Conservation (phyloP, 35 echinoderm and acorn worm species). For the Ophiothrix spiculata region DNA sequence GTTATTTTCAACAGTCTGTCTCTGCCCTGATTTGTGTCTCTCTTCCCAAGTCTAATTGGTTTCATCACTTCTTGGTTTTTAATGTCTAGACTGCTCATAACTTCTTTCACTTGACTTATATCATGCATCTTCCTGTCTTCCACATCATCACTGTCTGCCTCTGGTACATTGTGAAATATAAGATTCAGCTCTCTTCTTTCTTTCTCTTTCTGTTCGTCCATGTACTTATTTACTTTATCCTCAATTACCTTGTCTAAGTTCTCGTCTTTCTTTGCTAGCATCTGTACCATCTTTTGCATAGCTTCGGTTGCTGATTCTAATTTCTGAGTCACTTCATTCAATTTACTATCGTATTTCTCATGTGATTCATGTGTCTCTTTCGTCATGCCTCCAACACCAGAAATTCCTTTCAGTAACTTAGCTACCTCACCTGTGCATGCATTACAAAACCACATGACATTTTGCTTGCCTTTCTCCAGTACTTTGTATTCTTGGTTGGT, state of each 20-base stretch:
- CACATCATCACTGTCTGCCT: neutral
- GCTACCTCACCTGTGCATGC: neutral
- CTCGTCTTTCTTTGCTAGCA: neutral
- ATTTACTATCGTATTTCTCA: neutral
- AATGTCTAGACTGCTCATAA: neutral
- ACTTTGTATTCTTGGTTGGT: conserved; percentile 27
- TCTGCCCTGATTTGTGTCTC: neutral
- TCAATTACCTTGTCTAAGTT: neutral
- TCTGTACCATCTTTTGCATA: neutral
- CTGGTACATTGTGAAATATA: conserved; percentile 1
- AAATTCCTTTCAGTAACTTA: neutral
- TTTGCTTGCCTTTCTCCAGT: neutral
- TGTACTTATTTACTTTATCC: neutral
- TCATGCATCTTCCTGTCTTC: neutral
- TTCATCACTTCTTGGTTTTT: neutral
- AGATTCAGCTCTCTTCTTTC: neutral
- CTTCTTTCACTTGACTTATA: neutral
- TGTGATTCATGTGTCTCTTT: neutral
- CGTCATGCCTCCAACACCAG: neutral
- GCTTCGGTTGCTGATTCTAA: neutral
- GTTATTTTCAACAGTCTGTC: conserved; percentile 18
- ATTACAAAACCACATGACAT: neutral
- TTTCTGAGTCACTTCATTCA: neutral
- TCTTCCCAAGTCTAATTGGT: neutral
- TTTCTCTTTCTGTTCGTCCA: neutral